phyloP scores from a whole-genome alignment of 2,797 vertebrate genomes.

The Astyanax mexicanus region DNA sequence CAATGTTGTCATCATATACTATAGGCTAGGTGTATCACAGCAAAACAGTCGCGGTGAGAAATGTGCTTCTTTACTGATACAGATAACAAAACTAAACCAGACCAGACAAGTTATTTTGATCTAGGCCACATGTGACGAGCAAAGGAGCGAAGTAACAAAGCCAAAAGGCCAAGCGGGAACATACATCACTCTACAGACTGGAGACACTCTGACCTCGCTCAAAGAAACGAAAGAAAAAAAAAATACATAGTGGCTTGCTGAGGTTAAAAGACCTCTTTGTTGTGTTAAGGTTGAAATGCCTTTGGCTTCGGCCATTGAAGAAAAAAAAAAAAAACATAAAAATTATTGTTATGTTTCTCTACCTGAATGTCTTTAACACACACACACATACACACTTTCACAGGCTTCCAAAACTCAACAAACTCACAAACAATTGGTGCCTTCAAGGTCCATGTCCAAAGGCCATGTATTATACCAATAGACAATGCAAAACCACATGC shows the following conservation, averaged over 20 bases:
- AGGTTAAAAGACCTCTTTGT: not conserved
- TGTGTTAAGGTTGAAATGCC: not conserved
- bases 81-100: conserved; percentile 47
- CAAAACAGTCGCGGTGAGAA: conserved; percentile 34
- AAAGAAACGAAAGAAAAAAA: conserved; percentile 6
- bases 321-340: not conserved
- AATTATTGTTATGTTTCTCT: not conserved
- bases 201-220: conserved; percentile 33
- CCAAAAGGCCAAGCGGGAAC: conserved; percentile 13
- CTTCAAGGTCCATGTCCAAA: too few species aligned
- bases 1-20: conserved; percentile 20
- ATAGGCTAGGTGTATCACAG: conserved; percentile 40
- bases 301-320: not conserved
- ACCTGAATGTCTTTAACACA: too few species aligned
- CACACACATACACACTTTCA: too few species aligned
- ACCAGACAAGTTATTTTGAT: conserved; percentile 45
- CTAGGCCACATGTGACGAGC: conserved; percentile 37
- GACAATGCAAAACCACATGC: too few species aligned
- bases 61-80: conserved; percentile 51
- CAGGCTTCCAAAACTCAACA: too few species aligned
- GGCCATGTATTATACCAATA: too few species aligned
- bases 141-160: conserved; percentile 34
- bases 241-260: conserved; percentile 9
- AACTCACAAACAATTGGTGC: not conserved
- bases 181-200: conserved; percentile 35